Evolutionary conservation across 2,888 invertebrate species (phyloP).

Genomic region (Mimas tiliae): DNA sequence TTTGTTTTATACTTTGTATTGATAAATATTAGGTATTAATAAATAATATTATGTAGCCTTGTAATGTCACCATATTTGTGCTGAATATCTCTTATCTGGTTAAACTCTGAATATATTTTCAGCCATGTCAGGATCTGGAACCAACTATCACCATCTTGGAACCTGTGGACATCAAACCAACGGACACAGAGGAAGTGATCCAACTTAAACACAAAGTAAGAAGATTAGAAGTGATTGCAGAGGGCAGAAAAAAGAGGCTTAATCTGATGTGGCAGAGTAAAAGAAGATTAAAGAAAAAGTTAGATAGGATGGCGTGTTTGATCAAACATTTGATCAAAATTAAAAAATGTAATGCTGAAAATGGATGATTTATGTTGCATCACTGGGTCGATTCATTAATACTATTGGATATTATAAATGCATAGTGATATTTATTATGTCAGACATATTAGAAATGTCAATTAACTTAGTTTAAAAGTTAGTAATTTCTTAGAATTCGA

Average conservation of each 20-base stretch:
- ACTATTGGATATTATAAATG: background rate
- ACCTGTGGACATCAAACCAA: conserved; percentile 53
- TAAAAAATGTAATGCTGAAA: conserved; percentile 42
- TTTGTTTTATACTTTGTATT: too few species aligned
- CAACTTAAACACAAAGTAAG: conserved; percentile 63
- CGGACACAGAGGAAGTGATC: conserved; percentile 63
- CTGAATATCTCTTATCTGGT: background rate
- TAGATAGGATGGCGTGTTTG: conserved; percentile 59
- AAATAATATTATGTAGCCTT: too few species aligned
- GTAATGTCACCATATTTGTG: too few species aligned
- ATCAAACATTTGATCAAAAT: conserved; percentile 63
- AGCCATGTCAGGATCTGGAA: conserved; percentile 63
- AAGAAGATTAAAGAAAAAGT: conserved; percentile 54
- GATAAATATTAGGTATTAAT: too few species aligned
- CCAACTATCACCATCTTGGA: conserved; percentile 58
- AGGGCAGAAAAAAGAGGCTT: conserved; percentile 58
- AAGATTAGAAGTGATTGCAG: conserved; percentile 63
- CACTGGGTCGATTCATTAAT: too few species aligned
- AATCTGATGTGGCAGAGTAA: conserved; percentile 64
- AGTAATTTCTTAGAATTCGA: too few species aligned
- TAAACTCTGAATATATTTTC: conserved; percentile 34
- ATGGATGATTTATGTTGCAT: conserved; percentile 19
- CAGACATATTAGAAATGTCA: too few species aligned
- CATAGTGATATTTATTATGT: too few species aligned
- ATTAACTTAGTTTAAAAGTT: too few species aligned